A percentile compares a stretch with the other conserved stretches of the same genome.
These are phyloP conservation scores for Gerris buenoi DNA, from an alignment of 1,140 invertebrate genomes.

Conservation along the genomic window DNA sequence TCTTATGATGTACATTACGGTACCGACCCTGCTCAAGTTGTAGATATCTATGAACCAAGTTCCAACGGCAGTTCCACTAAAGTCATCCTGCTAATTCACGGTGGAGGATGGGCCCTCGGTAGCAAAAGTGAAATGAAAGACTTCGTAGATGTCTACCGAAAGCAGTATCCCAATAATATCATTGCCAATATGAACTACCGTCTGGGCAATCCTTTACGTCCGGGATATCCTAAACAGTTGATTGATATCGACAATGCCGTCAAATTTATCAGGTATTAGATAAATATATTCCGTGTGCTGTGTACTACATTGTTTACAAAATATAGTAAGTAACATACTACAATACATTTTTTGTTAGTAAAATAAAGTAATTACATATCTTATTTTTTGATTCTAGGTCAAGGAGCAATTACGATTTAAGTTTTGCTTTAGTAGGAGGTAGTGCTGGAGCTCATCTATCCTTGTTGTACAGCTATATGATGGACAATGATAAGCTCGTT, in stretches of 20 bases:
- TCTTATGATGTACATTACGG: too few relatives aligned
- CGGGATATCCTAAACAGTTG: not conserved
- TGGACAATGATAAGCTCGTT: too few relatives aligned
- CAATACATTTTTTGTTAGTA: too few relatives aligned
- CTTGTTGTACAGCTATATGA: too few relatives aligned
- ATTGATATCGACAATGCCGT: not conserved
- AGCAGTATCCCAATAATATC: not conserved
- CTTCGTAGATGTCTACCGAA: not conserved
- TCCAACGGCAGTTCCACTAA: not conserved
- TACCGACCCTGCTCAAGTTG: not conserved
- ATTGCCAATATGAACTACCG: not conserved
- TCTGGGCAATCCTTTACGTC: not conserved
- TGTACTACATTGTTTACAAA: too few relatives aligned
- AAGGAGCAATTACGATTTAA: too few relatives aligned
- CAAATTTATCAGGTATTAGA: not conserved
- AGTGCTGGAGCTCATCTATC: too few relatives aligned
- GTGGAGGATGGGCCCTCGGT: not conserved
- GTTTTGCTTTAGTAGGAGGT: too few relatives aligned
- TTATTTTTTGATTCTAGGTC: too few relatives aligned
- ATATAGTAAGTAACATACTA: too few relatives aligned
- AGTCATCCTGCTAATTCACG: not conserved
- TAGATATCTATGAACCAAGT: not conserved
- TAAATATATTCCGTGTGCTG: too few relatives aligned
- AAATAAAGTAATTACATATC: too few relatives aligned
- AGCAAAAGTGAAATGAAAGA: not conserved